Base-by-base conservation (phyloP, 2,888 invertebrate species). In the Euplexia lucipara region DNA sequence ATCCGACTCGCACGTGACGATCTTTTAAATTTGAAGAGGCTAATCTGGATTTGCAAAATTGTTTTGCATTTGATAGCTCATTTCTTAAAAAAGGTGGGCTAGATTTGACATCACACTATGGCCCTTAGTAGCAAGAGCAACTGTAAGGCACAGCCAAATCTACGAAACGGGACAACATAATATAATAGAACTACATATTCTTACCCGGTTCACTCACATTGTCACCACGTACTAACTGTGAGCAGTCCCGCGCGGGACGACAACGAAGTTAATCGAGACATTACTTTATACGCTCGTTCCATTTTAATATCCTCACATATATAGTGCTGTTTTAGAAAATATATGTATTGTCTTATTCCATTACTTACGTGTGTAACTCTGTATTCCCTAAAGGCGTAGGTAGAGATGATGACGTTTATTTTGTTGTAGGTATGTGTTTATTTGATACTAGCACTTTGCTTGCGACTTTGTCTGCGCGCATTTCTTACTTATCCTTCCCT, bases 251-350 rank as follows among this genome's bases (percentile, higher is more conserved):
- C 18, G 41, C 26, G 42, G 0, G 26, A 41, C 61, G 20, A 51
- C 49, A 45, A 22, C 41, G 8, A 10, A 45, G 16, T 35, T 73
- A 66, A 69, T 72, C 32, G 65, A 16, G 45, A 3, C 66, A 66
- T 66, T 51, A 53, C 26, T 45, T 57, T 49, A 35, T 41, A 45
- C 35, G 66, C 45, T 51, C 30, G 49, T 30, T n/a, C 14, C 18
- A 18, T 51, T 65, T 72, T 72, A 72, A 72, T 51, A n/a, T 42
- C n/a, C 2, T 2, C 39, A 26, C 39, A 47, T 72, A 45, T 47
- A 48, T 56, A 41, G 30, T 41, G 18, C 22, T 64, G 71, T 53
- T 63, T 68, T 64, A 64, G 34, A 34, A 64, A n/a, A n/a, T n/a
- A n/a, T n/a, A 54, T 64, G 22, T 41, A 22, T 54, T 42, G 30